Base-by-base conservation (phyloP, 2,888 invertebrate genomes). In the Caenorhabditis drosophilae region DNA sequence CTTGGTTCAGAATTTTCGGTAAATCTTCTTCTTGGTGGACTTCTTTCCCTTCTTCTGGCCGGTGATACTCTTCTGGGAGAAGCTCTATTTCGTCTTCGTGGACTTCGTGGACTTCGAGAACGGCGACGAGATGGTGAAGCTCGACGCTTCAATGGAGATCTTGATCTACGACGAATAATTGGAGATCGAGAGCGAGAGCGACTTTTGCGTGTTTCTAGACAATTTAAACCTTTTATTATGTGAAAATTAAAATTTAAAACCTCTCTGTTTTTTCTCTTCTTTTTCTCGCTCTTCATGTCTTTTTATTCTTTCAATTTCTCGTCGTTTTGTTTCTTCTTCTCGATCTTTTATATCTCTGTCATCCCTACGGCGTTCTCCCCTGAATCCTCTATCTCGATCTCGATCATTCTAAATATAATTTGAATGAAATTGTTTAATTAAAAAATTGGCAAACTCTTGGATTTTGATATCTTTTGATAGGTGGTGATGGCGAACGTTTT, bases 321-420 rank as follows among this genome's bases (percentile, higher is more conserved):
- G 49, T 26, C 57, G 49, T 16, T 52, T 52, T 11, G 61, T 44
- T 40, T 71, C 70, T 34, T 67, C 70, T 16, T 67, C 60, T n/a
- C 56, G 57, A 22, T 55, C 59, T 22, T 62, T 67, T 16, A n/a
- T n/a, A n/a, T 49, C 50, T 4, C 54, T 59, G 0, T 27, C 47
- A 7, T 56, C 56, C n/a, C 34, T 49, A 20, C 44, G 23, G 15
- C 36, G 34, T 18, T 36, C 41, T 58, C 53, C 38, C 27, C 44
- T 38, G 1, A 48, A n/a, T n/a, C n/a, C 45, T 7, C 54, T 4
- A n/a, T 55, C 57, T 31, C 42, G 26, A 22, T 44, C 52, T 31
- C 44, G 16, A 26, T 52, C 52, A 4, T 41, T 23, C 22, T 51
- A 15, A 11, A 38, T n/a, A n/a, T n/a, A n/a, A n/a, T n/a, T n/a